Base-by-base conservation (phyloP, 2,113 vertebrate species). In the Burhinus bistriatus region DNA sequence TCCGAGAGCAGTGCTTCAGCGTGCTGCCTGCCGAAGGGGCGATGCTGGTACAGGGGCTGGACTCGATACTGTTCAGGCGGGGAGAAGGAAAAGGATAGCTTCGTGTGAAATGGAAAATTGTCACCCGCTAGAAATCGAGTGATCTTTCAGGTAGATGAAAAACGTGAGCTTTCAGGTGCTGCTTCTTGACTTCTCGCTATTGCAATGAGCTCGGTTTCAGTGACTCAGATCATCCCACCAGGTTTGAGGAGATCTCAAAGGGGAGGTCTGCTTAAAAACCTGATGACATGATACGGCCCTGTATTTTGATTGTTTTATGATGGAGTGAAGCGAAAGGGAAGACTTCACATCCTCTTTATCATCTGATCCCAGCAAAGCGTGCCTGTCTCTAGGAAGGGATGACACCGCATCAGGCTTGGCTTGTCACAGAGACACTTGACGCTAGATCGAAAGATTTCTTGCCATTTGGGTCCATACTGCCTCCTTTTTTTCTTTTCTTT, bases 251-350 rank as follows among this genome's bases (percentile, higher is more conserved):
- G 83, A 83, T 62, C 95, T 94, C 88, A 71, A 73, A 75, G 65
- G 55, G 68, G 75, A 96, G 83, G 52, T 87, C 54, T 83, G 72
- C 92, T 86, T 69, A 34, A 92, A 92, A 93, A 62, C 40, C 64
- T 8, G 66, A 73, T 89, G 68, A 80, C 94, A 84, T 7, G 90
- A 81, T 87, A 44, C 2, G 15, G 90, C 76, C 89, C 69, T 68
- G 11, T 88, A 86, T 96, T 96, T 92, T 94, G 89, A 84, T 94
- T 89, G 95, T 87, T 95, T 73, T 92, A 76, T 91, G 95, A 72
- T 96, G 87, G 90, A 97, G 85, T 76, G 65, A 94, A 95, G 89
- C 51, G 83, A 91, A 96, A 95, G 58, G 61, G 68, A 95, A 62
- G 71, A 84, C 32, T 90, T 93, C 62, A 88, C 93, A 80, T 83